Conservation (phyloP, 2,797 vertebrate genomes). For the Danionella dracula region DNA sequence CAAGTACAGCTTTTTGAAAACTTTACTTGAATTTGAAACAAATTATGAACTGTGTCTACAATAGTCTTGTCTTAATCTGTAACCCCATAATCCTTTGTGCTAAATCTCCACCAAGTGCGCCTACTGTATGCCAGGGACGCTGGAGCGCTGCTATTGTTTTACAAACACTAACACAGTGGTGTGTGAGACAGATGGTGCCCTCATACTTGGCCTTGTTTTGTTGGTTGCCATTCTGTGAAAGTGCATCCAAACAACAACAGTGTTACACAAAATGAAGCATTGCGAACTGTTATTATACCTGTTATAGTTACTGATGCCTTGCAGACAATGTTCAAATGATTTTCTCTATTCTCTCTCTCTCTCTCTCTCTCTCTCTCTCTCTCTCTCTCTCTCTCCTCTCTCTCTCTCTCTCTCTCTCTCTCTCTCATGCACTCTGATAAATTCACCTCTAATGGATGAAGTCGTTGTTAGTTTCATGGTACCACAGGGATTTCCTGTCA, state of each 20-base stretch:
- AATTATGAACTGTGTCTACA: background rate
- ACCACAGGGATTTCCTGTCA: constrained; percentile 19
- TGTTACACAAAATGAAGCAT: background rate
- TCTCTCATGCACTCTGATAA: background rate
- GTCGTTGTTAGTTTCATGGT: background rate
- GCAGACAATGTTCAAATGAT: background rate
- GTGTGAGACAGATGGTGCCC: constrained; percentile 18
- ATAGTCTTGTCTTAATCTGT: constrained; percentile 3
- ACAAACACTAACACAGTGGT: background rate
- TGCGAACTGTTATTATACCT: background rate
- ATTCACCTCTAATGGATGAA: constrained; percentile 9
- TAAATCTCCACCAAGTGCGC: background rate
- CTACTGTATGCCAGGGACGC: background rate
- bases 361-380: too few relatives aligned
- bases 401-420: background rate
- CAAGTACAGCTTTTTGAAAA: too few relatives aligned
- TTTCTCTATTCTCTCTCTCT: too few relatives aligned
- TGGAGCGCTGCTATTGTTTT: background rate
- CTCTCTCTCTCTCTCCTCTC: too few relatives aligned
- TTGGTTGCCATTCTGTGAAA: background rate
- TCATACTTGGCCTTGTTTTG: constrained; percentile 11
- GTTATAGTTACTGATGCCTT: background rate
- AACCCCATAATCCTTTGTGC: constrained; percentile 1
- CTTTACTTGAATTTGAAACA: background rate
- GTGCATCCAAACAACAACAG: background rate